These are phyloP conservation scores for Anguilla marmorata DNA, from an alignment of 2,797 vertebrate genomes.

Conservation along the genomic window DNA sequence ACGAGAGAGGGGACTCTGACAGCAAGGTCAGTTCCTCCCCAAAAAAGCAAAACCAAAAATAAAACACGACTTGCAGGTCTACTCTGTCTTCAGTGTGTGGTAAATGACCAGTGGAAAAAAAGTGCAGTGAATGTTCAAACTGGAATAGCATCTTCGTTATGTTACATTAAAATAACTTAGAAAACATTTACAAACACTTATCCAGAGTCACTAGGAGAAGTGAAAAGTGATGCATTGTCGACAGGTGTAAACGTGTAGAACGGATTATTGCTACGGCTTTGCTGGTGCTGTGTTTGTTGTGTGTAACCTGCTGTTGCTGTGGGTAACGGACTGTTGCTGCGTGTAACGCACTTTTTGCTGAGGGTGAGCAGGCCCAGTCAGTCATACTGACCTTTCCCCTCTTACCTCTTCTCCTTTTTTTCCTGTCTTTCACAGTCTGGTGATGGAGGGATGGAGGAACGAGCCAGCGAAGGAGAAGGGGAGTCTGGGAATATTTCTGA, in stretches of 20 bases:
- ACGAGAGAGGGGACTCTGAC: slow-evolving; percentile 73
- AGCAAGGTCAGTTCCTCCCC: slow-evolving; percentile 72
- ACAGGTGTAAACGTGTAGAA: too few species aligned
- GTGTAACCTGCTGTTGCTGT: background rate
- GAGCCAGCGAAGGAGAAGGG: slow-evolving; percentile 61
- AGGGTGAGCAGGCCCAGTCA: background rate
- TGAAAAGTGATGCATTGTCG: background rate
- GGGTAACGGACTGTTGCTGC: background rate
- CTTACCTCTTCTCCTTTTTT: background rate
- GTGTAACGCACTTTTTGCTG: background rate
- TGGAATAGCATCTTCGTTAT: too few species aligned
- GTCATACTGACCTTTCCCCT: too few species aligned
- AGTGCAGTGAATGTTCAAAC: too few species aligned
- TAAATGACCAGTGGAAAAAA: too few species aligned
- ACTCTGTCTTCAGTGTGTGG: background rate
- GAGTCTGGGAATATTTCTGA: slow-evolving; percentile 72
- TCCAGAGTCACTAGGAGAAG: background rate
- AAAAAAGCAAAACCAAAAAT: background rate
- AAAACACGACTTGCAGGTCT: background rate
- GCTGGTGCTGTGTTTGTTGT: background rate
- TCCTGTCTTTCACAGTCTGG: slow-evolving; percentile 62
- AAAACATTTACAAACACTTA: too few species aligned
- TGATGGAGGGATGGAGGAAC: slow-evolving; percentile 60
- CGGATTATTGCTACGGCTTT: too few species aligned
- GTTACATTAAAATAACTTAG: too few species aligned